phyloP scores from a whole-genome alignment of 2,888 invertebrate species.

The Baccha elongata region DNA sequence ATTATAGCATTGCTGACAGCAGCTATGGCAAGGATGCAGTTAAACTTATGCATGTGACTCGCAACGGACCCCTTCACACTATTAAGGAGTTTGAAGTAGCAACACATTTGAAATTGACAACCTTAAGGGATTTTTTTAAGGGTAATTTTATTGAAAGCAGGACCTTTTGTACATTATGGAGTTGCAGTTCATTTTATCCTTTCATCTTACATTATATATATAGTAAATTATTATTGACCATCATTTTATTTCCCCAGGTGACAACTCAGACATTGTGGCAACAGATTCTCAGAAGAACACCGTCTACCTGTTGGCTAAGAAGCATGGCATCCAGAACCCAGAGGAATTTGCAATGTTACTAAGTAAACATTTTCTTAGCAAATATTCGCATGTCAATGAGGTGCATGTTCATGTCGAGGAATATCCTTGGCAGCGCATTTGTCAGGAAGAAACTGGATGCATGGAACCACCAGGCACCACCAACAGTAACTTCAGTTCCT shows the following conservation, averaged over 20 bases:
- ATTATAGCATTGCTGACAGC: constrained; percentile 78
- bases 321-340: constrained; percentile 89
- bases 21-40: constrained; percentile 88
- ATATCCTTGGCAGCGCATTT: constrained; percentile 89
- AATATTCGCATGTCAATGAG: constrained; percentile 89
- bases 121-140: constrained; percentile 87
- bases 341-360: constrained; percentile 90
- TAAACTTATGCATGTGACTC: constrained; percentile 88
- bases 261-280: constrained; percentile 91
- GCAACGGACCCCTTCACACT: constrained; percentile 86
- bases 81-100: constrained; percentile 90
- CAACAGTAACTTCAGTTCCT: constrained; percentile 73
- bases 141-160: constrained; percentile 78
- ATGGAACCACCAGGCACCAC: constrained; percentile 75
- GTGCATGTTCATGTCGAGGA: constrained; percentile 88
- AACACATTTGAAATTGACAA: constrained; percentile 87
- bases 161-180: background rate
- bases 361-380: constrained; percentile 88
- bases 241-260: constrained; percentile 81
- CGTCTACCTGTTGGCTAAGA: constrained; percentile 90
- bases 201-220: background rate
- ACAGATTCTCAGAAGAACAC: constrained; percentile 93
- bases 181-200: background rate
- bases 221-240: constrained; percentile 24
- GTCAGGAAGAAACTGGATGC: constrained; percentile 82